These are phyloP conservation scores for Syngnathus acus DNA, from an alignment of 2,797 vertebrate genomes.

Conservation along the genomic window DNA sequence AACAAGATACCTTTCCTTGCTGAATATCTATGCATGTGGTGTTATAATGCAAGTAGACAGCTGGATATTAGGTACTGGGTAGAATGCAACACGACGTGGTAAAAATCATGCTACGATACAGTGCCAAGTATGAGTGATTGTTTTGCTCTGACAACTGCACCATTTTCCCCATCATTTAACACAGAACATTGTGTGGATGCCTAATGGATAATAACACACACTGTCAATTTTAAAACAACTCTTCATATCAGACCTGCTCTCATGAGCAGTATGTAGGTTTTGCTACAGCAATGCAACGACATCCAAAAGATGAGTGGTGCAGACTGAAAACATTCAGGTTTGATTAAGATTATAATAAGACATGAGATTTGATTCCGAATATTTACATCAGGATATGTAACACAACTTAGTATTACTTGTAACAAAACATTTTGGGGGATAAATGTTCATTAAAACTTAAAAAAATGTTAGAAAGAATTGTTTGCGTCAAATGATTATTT, in stretches of 20 bases:
- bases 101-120: background rate
- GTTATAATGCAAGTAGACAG: background rate
- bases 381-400: too few relatives aligned
- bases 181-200: background rate
- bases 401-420: background rate
- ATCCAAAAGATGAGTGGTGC: background rate
- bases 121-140: conserved; percentile 4
- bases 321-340: background rate
- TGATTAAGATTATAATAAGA: too few relatives aligned
- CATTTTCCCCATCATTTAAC: background rate
- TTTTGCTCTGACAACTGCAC: background rate
- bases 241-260: background rate
- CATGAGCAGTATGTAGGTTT: background rate
- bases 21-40: background rate
- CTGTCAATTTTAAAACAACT: background rate
- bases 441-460: background rate
- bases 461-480: too few relatives aligned
- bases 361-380: too few relatives aligned
- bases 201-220: background rate
- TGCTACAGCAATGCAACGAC: background rate
- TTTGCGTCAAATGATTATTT: background rate
- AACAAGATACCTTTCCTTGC: background rate
- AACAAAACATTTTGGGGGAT: background rate
- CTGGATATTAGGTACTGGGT: background rate
- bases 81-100: conserved; percentile 22